Evolutionary conservation across 53 echinoderm and acorn worm genomes (phyloP).

Genomic region (Apostichopus leukothele): DNA sequence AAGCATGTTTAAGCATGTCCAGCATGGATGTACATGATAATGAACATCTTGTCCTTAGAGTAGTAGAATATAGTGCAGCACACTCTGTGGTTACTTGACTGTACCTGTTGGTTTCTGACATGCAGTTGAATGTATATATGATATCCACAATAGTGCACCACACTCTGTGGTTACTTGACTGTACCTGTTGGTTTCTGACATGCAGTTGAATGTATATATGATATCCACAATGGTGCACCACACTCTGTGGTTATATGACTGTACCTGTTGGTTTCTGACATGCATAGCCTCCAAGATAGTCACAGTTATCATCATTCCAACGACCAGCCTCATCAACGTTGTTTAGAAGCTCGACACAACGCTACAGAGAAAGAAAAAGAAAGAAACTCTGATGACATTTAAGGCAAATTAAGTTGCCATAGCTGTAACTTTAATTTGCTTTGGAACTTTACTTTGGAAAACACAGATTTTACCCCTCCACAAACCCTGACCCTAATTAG

Average conservation of each 20-base stretch:
- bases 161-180: background rate
- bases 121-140: too few species aligned
- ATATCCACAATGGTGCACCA: background rate
- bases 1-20: too few species aligned
- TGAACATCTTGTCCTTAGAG: too few species aligned
- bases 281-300: slow-evolving; percentile 45
- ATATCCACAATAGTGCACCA: background rate
- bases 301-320: slow-evolving; percentile 65
- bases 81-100: background rate
- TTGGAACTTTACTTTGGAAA: too few species aligned
- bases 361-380: background rate
- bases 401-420: too few species aligned
- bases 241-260: background rate
- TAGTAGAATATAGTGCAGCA: background rate
- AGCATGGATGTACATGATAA: too few species aligned
- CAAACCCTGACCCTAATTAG: too few species aligned
- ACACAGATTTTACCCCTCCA: too few species aligned
- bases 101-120: slow-evolving; percentile 57
- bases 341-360: slow-evolving; percentile 63
- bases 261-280: slow-evolving; percentile 61
- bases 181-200: slow-evolving; percentile 56
- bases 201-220: too few species aligned
- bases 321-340: slow-evolving; percentile 43
- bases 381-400: background rate
- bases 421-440: too few species aligned